Evolutionary conservation across 2,888 invertebrate species (phyloP).

Genomic region (Drosophila putrida): DNA sequence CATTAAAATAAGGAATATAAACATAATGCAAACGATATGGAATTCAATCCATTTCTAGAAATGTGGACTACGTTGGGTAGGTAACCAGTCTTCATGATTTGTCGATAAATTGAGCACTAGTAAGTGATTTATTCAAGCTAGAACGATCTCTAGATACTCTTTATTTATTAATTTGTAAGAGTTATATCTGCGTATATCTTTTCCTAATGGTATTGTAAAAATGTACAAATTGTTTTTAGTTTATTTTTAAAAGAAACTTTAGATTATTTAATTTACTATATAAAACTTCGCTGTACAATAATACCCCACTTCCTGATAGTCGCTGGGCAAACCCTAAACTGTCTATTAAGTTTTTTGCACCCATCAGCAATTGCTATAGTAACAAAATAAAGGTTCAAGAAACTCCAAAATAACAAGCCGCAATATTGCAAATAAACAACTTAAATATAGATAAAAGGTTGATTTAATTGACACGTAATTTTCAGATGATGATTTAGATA

Average conservation of each 20-base stretch:
- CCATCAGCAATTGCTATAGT: slow-evolving; percentile 70
- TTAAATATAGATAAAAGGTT: neutral
- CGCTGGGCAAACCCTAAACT: slow-evolving; percentile 13
- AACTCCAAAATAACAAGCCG: slow-evolving; percentile 55
- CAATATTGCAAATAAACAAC: slow-evolving; percentile 42
- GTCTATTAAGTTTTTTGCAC: slow-evolving; percentile 59
- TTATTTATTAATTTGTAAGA: too few species aligned
- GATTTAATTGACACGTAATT: slow-evolving; percentile 29
- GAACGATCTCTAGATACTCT: slow-evolving; percentile 13
- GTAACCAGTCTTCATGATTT: slow-evolving; percentile 75
- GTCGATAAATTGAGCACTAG: slow-evolving; percentile 71
- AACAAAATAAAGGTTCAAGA: slow-evolving; percentile 73
- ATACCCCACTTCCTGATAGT: slow-evolving; percentile 4
- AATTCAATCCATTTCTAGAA: slow-evolving; percentile 16
- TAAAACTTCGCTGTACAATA: neutral
- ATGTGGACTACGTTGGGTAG: slow-evolving; percentile 53
- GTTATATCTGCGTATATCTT: too few species aligned
- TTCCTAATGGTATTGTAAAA: neutral
- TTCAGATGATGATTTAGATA: slow-evolving; percentile 79
- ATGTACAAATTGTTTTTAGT: too few species aligned
- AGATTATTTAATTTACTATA: neutral
- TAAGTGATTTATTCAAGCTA: neutral
- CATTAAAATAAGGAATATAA: slow-evolving; percentile 56
- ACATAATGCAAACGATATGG: slow-evolving; percentile 46
- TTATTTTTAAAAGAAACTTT: too few species aligned